Percentiles rank a stretch among this genome's conserved stretches.
Conservation (phyloP, 1,140 invertebrate genomes). For the Drosophila auraria region DNA sequence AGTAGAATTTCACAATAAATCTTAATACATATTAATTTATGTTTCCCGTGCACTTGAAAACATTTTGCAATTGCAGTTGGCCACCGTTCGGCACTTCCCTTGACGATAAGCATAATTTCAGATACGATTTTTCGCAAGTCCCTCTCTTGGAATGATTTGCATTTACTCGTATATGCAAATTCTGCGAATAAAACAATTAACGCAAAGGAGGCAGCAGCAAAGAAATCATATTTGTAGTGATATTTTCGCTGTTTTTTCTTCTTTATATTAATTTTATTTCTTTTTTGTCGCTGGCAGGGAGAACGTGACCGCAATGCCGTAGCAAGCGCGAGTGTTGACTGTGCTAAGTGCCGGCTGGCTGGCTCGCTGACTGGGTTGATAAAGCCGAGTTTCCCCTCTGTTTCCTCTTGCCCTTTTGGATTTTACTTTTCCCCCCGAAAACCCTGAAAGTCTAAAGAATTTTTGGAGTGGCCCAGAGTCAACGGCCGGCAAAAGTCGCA, state of each 20-base stretch:
- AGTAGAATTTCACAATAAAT: no score
- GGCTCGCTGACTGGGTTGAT: slow-evolving; percentile 34
- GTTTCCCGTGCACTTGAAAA: background rate
- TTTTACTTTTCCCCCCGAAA: slow-evolving; percentile 3
- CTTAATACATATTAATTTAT: background rate
- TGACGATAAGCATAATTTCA: slow-evolving; percentile 59
- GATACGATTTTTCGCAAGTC: slow-evolving; percentile 33
- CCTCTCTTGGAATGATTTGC: slow-evolving; percentile 19
- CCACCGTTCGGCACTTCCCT: slow-evolving; percentile 35
- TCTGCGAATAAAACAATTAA: slow-evolving; percentile 79
- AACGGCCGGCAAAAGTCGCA: slow-evolving; percentile 61
- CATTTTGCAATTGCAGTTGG: slow-evolving; percentile 12
- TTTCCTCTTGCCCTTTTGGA: background rate
- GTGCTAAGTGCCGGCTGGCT: slow-evolving; percentile 51
- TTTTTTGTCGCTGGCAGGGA: slow-evolving; percentile 52
- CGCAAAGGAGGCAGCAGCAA: slow-evolving; percentile 58
- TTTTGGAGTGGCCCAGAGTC: slow-evolving; percentile 67
- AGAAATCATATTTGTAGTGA: slow-evolving; percentile 54
- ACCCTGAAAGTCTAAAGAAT: slow-evolving; percentile 42
- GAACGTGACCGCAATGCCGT: slow-evolving; percentile 77
- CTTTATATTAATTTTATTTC: slow-evolving; percentile 29
- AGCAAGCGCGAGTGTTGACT: slow-evolving; percentile 60
- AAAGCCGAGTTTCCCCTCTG: slow-evolving; percentile 39
- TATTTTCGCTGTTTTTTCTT: slow-evolving; percentile 23
- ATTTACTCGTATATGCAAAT: slow-evolving; percentile 64